phyloP scores from a whole-genome alignment of 2,797 vertebrate species.

The Clarias laeviceps region DNA sequence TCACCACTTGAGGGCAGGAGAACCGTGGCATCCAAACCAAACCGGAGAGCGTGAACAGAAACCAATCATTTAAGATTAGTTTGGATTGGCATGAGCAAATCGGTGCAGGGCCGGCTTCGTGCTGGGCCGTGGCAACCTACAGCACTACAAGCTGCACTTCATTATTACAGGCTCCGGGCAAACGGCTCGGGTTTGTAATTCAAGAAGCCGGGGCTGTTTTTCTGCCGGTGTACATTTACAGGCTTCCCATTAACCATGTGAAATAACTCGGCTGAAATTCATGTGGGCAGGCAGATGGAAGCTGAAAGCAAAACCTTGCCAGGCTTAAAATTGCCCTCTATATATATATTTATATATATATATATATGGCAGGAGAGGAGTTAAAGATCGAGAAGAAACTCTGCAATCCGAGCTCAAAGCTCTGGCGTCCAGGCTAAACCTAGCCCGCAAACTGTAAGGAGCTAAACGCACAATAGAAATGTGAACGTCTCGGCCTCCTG shows the following conservation, averaged over 20 bases:
- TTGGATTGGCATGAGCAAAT: constrained; percentile 44
- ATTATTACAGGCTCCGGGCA: constrained; percentile 39
- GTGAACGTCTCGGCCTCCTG: constrained; percentile 8
- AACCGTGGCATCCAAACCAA: constrained; percentile 25
- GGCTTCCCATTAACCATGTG: constrained; percentile 39
- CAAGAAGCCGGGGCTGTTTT: constrained; percentile 30
- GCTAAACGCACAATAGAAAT: constrained; percentile 9
- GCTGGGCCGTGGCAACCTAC: constrained; percentile 15
- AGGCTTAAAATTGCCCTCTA: constrained; percentile 22
- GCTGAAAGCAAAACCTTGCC: constrained; percentile 3
- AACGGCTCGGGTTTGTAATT: constrained; percentile 34
- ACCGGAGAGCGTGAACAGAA: constrained; percentile 31
- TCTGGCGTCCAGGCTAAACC: not conserved
- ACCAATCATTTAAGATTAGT: constrained; percentile 21
- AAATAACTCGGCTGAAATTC: constrained; percentile 37
- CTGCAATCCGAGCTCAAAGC: not conserved
- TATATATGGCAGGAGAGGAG: not conserved
- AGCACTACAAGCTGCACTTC: constrained; percentile 41
- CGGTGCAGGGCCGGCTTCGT: not conserved
- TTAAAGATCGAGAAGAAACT: not conserved
- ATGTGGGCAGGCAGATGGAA: constrained; percentile 24
- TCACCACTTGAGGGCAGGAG: constrained; percentile 22
- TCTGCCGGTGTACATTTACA: constrained; percentile 31
- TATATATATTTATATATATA: not conserved
- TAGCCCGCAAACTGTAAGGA: not conserved